Evolutionary conservation across 2,888 invertebrate species (phyloP).

Genomic region (Drosophila stalkeri): DNA sequence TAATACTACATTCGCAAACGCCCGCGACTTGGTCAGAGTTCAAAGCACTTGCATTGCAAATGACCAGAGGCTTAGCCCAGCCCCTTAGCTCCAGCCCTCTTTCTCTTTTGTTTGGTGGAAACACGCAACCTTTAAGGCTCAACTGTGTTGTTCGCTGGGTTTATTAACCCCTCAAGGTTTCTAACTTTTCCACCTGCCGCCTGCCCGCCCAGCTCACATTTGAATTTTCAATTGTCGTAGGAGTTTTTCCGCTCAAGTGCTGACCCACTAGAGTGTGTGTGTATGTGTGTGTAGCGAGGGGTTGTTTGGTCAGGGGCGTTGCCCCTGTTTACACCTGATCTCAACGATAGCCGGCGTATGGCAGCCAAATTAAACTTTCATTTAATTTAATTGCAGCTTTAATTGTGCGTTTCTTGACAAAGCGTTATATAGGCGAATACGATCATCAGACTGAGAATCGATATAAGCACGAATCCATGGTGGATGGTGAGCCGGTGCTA

Average conservation of each 20-base stretch:
- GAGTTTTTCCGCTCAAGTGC: slow-evolving; percentile 64
- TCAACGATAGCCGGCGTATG: slow-evolving; percentile 7
- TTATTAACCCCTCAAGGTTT: slow-evolving; percentile 73
- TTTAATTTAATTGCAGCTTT: slow-evolving; percentile 87
- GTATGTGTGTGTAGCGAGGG: slow-evolving; percentile 28
- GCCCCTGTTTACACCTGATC: slow-evolving; percentile 70
- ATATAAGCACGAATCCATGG: slow-evolving; percentile 95
- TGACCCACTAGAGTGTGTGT: slow-evolving; percentile 61
- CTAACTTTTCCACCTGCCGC: slow-evolving; percentile 62
- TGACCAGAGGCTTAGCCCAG: slow-evolving; percentile 54
- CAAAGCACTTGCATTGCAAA: slow-evolving; percentile 68
- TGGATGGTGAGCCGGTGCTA: slow-evolving; percentile 94
- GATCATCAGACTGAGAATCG: slow-evolving; percentile 97
- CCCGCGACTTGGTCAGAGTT: slow-evolving; percentile 47
- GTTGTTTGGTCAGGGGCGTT: slow-evolving; percentile 58
- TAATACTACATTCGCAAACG: slow-evolving; percentile 28
- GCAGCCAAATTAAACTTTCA: slow-evolving; percentile 50
- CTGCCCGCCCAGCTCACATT: slow-evolving; percentile 18
- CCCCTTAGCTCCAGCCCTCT: slow-evolving; percentile 5
- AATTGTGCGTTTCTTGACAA: slow-evolving; percentile 96
- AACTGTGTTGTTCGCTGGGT: slow-evolving; percentile 54
- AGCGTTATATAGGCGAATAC: slow-evolving; percentile 97
- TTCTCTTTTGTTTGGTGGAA: slow-evolving; percentile 51
- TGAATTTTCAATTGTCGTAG: slow-evolving; percentile 38
- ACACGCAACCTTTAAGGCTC: slow-evolving; percentile 81